These are phyloP conservation scores for Myiotriccus ornatus DNA, from an alignment of 2,797 vertebrate species.

Conservation along the genomic window DNA sequence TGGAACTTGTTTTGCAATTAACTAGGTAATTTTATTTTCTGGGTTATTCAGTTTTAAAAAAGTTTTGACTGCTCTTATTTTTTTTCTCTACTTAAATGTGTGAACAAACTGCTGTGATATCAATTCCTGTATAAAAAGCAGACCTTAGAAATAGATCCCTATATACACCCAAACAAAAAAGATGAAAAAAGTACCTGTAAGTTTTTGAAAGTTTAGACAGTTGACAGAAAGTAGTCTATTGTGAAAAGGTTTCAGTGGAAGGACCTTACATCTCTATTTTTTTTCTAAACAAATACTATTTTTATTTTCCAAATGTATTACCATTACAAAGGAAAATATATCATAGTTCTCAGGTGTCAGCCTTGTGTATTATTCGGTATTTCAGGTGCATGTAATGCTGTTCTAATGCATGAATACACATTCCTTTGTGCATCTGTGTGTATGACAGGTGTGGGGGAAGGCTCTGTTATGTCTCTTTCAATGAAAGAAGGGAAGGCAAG, in stretches of 20 bases:
- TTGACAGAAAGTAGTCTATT: neutral
- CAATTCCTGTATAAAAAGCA: neutral
- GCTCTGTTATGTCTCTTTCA: neutral
- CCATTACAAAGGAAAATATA: neutral
- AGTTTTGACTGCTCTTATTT: neutral
- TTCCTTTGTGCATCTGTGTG: neutral
- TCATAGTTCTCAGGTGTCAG: neutral
- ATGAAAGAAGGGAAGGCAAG: neutral
- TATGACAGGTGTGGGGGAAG: neutral
- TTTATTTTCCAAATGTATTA: neutral
- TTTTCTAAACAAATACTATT: neutral
- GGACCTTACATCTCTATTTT: neutral
- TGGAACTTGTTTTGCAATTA: constrained; percentile 47
- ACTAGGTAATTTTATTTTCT: constrained; percentile 1
- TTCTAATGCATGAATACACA: neutral
- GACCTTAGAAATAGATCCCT: neutral
- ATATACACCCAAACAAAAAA: neutral
- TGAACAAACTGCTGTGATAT: neutral
- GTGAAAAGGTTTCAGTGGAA: neutral
- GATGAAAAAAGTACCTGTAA: neutral
- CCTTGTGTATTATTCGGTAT: neutral
- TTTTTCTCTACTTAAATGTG: constrained; percentile 17
- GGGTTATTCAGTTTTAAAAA: constrained; percentile 24
- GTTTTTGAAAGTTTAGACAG: neutral
- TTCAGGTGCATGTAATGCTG: neutral